A percentile compares a stretch with the other conserved stretches of the same genome.
These are phyloP conservation scores for Plemyria rubiginata DNA, from an alignment of 2,888 invertebrate species.

Conservation along the genomic window DNA sequence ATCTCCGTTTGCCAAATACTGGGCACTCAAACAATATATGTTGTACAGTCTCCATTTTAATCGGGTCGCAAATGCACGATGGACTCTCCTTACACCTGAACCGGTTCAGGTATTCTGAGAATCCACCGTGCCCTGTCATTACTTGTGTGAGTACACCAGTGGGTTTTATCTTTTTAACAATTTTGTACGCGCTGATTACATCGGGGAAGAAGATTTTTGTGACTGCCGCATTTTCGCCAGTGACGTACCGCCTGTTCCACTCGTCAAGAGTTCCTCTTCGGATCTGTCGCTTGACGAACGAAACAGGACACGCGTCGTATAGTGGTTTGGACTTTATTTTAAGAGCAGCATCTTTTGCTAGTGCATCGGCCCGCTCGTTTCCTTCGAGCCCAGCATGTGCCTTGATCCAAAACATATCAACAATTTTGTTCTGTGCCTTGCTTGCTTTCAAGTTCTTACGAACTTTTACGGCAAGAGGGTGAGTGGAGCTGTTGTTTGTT, in stretches of 20 bases:
- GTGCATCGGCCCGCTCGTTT: conserved; percentile 20
- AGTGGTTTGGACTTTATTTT: conserved; percentile 2
- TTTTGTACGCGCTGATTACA: neutral
- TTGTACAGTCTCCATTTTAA: neutral
- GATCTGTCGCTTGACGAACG: conserved; percentile 19
- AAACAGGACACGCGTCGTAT: conserved; percentile 19
- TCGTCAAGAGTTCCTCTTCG: conserved; percentile 7
- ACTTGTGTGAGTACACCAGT: neutral
- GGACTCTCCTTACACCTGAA: conserved; percentile 14
- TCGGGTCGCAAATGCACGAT: conserved; percentile 17
- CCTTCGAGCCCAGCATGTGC: conserved; percentile 26
- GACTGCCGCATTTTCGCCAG: neutral
- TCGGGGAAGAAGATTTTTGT: conserved; percentile 26
- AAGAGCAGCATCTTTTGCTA: conserved; percentile 22
- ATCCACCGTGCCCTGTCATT: conserved; percentile 1
- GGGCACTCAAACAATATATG: conserved; percentile 9
- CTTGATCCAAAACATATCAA: conserved; percentile 18
- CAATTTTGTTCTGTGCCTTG: neutral
- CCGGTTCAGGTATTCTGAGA: conserved; percentile 7
- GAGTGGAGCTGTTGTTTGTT: neutral
- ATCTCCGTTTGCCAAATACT: neutral
- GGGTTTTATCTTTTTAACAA: neutral
- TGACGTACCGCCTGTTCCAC: conserved; percentile 1
- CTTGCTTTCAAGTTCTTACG: neutral
- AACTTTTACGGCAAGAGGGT: conserved; percentile 14